Conservation (phyloP, 2,797 vertebrate genomes). For the Sphenodon punctatus region DNA sequence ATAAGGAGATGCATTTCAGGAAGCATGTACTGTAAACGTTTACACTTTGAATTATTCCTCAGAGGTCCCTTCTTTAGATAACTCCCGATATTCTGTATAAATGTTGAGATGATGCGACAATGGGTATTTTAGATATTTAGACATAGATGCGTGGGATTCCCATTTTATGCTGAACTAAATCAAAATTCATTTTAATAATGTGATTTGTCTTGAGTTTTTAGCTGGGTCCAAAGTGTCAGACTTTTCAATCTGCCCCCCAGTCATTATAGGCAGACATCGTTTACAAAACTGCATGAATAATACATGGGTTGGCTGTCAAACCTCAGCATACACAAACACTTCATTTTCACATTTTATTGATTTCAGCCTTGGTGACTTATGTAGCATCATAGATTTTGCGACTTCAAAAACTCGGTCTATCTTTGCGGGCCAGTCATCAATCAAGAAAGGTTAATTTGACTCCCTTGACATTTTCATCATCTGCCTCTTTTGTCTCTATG, state of each 20-base stretch:
- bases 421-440: background rate
- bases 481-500: background rate
- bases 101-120: background rate
- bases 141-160: background rate
- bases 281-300: conserved; percentile 41
- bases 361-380: conserved; percentile 36
- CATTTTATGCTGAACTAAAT: conserved; percentile 33
- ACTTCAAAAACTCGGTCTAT: conserved; percentile 28
- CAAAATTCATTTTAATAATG: conserved; percentile 44
- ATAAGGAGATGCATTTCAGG: background rate
- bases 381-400: conserved; percentile 40
- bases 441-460: conserved; percentile 51
- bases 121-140: fast-evolving
- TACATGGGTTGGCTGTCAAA: conserved; percentile 33
- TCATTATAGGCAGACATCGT: conserved; percentile 32
- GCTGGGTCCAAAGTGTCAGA: conserved; percentile 2
- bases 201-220: conserved; percentile 50
- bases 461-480: conserved; percentile 37
- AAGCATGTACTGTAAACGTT: background rate
- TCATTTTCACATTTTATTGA: conserved; percentile 52
- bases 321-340: conserved; percentile 31
- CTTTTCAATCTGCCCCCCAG: conserved; percentile 25
- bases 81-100: background rate
- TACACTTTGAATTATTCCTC: background rate
- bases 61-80: background rate